Conservation (phyloP, 1,140 invertebrate genomes). For the Drosophila triauraria region DNA sequence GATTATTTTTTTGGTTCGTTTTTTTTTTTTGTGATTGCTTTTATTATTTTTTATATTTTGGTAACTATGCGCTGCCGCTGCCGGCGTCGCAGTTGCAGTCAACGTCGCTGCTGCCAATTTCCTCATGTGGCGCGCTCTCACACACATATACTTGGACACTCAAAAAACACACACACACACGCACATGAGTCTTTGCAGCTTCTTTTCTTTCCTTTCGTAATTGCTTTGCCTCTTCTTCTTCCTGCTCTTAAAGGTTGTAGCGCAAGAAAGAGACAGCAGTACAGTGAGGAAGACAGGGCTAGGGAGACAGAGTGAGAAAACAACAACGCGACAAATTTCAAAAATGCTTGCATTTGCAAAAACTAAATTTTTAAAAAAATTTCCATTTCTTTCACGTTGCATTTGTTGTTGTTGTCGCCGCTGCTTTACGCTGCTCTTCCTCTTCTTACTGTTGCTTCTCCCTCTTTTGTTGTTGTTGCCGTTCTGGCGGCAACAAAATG, state of each 20-base stretch:
- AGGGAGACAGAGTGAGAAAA: constrained; percentile 30
- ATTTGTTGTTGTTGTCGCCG: constrained; percentile 36
- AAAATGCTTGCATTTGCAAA: constrained; percentile 63
- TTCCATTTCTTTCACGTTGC: constrained; percentile 62
- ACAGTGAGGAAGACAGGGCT: constrained; percentile 2
- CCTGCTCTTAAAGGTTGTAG: constrained; percentile 37
- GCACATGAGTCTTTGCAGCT: constrained; percentile 56
- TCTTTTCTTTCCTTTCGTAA: constrained; percentile 48
- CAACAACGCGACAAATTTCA: constrained; percentile 43
- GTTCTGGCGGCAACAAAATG: constrained; percentile 40
- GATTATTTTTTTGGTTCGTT: neutral
- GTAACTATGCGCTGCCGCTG: constrained; percentile 41
- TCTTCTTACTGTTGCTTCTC: constrained; percentile 30
- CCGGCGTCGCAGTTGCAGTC: constrained; percentile 7
- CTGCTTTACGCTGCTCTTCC: constrained; percentile 19
- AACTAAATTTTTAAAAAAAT: constrained; percentile 29
- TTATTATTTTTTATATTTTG: constrained; percentile 37
- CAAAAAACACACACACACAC: constrained; percentile 53
- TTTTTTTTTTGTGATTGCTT: constrained; percentile 10
- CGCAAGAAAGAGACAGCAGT: constrained; percentile 12
- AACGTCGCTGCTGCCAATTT: constrained; percentile 32
- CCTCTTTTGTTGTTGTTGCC: constrained; percentile 18
- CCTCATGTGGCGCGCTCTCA: constrained; percentile 61
- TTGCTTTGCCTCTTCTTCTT: constrained; percentile 26
- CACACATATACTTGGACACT: constrained; percentile 40